Conservation (phyloP, 2,113 vertebrate genomes). For the Natator depressus region DNA sequence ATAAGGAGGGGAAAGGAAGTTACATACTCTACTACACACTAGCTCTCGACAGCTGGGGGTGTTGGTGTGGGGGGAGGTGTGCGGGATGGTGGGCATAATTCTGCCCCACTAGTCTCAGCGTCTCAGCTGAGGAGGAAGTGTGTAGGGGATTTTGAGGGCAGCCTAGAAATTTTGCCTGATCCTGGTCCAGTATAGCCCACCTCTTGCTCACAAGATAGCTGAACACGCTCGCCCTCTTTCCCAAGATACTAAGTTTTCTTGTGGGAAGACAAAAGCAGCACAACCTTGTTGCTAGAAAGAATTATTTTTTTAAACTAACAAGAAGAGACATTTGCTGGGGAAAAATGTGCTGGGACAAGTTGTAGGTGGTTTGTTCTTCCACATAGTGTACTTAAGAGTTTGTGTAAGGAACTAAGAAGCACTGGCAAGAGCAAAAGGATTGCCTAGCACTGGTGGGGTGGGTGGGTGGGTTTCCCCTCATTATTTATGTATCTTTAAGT, state of each 20-base stretch:
- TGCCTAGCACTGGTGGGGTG: neutral
- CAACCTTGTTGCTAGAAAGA: neutral
- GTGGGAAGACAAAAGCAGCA: neutral
- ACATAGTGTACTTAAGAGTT: neutral
- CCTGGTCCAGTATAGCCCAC: neutral
- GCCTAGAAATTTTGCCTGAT: accelerated
- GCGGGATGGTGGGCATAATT: neutral
- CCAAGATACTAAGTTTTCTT: neutral
- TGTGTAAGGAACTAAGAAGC: neutral
- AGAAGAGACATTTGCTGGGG: neutral
- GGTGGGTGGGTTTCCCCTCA: neutral
- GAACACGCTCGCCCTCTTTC: neutral
- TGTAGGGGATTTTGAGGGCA: neutral
- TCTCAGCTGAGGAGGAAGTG: neutral
- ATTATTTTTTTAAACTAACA: neutral
- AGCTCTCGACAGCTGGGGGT: neutral
- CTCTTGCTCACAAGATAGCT: neutral
- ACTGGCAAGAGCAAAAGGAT: neutral
- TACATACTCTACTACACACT: neutral
- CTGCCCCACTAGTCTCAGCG: neutral
- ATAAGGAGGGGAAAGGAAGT: neutral
- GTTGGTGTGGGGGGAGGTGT: neutral
- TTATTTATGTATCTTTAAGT: neutral
- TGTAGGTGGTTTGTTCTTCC: neutral
- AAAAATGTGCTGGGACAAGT: accelerated